Evolutionary conservation across 2,888 invertebrate genomes (phyloP).

Genomic region (Rhingia campestris): DNA sequence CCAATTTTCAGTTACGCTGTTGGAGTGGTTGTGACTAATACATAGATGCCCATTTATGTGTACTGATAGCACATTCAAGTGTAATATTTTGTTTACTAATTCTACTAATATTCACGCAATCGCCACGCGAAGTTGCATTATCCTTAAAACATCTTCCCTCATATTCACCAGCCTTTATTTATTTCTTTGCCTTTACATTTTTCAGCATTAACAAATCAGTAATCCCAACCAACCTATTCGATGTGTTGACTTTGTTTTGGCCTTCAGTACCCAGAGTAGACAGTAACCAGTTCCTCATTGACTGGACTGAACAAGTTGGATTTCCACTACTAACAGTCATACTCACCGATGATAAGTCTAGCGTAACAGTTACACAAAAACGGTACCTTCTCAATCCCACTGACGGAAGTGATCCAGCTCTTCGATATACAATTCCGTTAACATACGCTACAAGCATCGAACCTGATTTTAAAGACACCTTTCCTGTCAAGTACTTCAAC

Average conservation of each 20-base stretch:
- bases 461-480: conserved; percentile 76
- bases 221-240: conserved; percentile 84
- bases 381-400: conserved; percentile 76
- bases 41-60: no score
- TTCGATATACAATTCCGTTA: conserved; percentile 79
- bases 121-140: no score
- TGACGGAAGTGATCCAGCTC: conserved; percentile 74
- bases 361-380: conserved; percentile 75
- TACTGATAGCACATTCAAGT: no score
- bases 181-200: not conserved
- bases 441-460: conserved; percentile 78
- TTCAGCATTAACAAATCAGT: conserved; percentile 80
- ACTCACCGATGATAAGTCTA: conserved; percentile 23
- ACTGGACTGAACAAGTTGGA: conserved; percentile 87
- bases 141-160: no score
- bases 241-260: conserved; percentile 81
- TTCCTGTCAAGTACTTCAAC: conserved; percentile 75
- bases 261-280: conserved; percentile 79
- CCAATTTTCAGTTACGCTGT: no score
- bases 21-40: no score
- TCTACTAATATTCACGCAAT: no score
- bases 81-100: no score
- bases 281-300: conserved; percentile 80
- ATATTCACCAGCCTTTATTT: no score
- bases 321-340: conserved; percentile 86